Evolutionary conservation across 2,888 invertebrate species (phyloP).

Genomic region (Pyrocoelia pectoralis): DNA sequence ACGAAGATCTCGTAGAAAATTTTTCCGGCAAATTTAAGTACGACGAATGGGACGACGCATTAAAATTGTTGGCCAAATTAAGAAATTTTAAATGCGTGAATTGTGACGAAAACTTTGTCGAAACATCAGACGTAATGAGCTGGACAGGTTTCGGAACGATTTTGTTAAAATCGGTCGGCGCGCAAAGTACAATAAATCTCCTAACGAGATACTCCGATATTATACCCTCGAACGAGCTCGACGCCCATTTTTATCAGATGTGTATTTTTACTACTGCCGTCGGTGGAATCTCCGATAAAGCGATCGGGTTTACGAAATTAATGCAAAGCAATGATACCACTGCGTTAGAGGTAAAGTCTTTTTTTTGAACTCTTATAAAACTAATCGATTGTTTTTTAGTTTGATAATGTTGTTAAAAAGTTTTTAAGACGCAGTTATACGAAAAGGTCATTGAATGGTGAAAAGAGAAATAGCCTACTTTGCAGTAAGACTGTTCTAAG

Average conservation of each 20-base stretch:
- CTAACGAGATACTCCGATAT: constrained; percentile 65
- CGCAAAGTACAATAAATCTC: constrained; percentile 65
- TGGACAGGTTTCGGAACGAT: constrained; percentile 69
- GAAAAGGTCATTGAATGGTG: constrained; percentile 27
- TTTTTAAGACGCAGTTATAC: constrained; percentile 42
- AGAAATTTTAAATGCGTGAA: constrained; percentile 68
- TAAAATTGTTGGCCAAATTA: constrained; percentile 65
- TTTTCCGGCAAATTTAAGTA: constrained; percentile 65
- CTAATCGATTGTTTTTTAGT: constrained; percentile 45
- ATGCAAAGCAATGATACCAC: constrained; percentile 27
- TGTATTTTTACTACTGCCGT: constrained; percentile 63
- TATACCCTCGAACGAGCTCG: constrained; percentile 67
- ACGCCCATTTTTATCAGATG: constrained; percentile 68
- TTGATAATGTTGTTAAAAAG: constrained; percentile 47
- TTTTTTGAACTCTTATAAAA: background rate
- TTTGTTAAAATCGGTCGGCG: constrained; percentile 69
- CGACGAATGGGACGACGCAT: constrained; percentile 67
- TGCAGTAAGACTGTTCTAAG: constrained; percentile 28
- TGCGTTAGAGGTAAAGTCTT: constrained; percentile 16
- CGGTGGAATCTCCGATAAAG: constrained; percentile 27
- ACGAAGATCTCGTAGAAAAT: constrained; percentile 64
- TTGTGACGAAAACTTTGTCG: constrained; percentile 63
- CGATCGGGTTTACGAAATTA: constrained; percentile 25
- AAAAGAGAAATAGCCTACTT: background rate
- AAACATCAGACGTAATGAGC: constrained; percentile 58